Evolutionary conservation across 2,888 invertebrate genomes (phyloP).

Genomic region (Ophion ventricosus): DNA sequence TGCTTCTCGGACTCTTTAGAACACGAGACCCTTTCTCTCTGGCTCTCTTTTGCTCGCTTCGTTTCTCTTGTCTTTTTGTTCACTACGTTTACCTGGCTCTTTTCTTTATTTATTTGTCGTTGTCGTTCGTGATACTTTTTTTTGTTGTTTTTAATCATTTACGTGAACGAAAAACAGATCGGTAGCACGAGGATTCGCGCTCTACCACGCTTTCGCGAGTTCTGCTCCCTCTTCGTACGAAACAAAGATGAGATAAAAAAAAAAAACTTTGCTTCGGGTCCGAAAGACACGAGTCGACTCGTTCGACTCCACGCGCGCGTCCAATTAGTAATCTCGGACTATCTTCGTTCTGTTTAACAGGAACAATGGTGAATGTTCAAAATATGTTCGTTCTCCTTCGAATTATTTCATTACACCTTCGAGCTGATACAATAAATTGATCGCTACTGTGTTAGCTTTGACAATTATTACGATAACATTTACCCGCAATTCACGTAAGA

Average conservation of each 20-base stretch:
- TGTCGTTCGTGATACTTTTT: slow-evolving; percentile 10
- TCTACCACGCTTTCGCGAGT: slow-evolving; percentile 24
- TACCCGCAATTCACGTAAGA: background rate
- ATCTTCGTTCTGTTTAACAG: slow-evolving; percentile 56
- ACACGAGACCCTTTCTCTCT: slow-evolving; percentile 50
- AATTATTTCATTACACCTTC: background rate
- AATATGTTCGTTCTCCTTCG: background rate
- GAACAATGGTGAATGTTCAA: background rate
- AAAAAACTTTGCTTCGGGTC: slow-evolving; percentile 27
- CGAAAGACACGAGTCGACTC: slow-evolving; percentile 26
- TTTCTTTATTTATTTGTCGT: slow-evolving; percentile 39
- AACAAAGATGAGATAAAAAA: slow-evolving; percentile 28
- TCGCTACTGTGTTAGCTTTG: background rate
- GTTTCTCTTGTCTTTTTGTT: slow-evolving; percentile 26
- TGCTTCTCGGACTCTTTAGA: slow-evolving; percentile 29
- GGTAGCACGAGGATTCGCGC: slow-evolving; percentile 49
- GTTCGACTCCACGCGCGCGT: slow-evolving; percentile 38
- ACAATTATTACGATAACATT: background rate
- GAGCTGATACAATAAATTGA: slow-evolving; percentile 1
- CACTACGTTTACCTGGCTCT: slow-evolving; percentile 28
- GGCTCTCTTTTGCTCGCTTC: slow-evolving; percentile 32
- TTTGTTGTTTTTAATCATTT: slow-evolving; percentile 13
- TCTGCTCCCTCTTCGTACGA: slow-evolving; percentile 7
- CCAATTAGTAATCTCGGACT: slow-evolving; percentile 68
- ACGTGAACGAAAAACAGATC: slow-evolving; percentile 45